A percentile compares a stretch with the other conserved stretches of the same genome.
These are phyloP conservation scores for Hydraecia micacea DNA, from an alignment of 2,888 invertebrate species.

Conservation along the genomic window DNA sequence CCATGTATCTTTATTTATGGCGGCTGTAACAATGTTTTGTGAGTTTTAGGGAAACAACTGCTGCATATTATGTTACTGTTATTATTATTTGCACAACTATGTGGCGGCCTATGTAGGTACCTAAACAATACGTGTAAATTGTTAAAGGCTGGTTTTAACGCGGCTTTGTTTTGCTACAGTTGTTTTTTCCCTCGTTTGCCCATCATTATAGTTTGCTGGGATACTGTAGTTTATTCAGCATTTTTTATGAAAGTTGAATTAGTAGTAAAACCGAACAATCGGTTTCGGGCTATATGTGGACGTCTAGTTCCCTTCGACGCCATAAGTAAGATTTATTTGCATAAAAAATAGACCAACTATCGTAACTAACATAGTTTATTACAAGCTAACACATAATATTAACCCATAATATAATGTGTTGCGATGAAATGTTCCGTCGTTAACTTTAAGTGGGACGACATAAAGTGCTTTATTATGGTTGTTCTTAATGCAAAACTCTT, in stretches of 20 bases:
- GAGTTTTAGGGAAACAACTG: slow-evolving; percentile 40
- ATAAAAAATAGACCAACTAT: background rate
- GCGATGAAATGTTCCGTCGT: slow-evolving; percentile 24
- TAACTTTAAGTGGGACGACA: slow-evolving; percentile 34
- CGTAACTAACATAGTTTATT: slow-evolving; percentile 7
- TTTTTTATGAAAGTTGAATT: background rate
- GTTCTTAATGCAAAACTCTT: slow-evolving; percentile 26
- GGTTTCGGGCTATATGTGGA: background rate
- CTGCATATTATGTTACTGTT: slow-evolving; percentile 39
- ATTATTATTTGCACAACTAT: slow-evolving; percentile 12
- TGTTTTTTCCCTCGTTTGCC: background rate
- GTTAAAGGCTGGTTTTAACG: background rate
- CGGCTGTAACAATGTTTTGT: slow-evolving; percentile 34
- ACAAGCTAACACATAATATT: slow-evolving; percentile 8
- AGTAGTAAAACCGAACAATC: background rate
- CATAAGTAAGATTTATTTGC: background rate
- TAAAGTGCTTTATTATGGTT: slow-evolving; percentile 44
- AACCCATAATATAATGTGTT: slow-evolving; percentile 6
- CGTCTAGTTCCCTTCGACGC: background rate
- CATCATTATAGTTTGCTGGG: background rate
- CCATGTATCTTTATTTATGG: slow-evolving; percentile 35
- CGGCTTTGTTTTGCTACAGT: background rate
- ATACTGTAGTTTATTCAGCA: background rate
- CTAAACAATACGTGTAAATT: background rate
- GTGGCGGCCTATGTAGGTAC: background rate